These are phyloP conservation scores for Aplodontia rufa DNA, from an alignment of 2,113 vertebrate genomes.

Conservation along the genomic window DNA sequence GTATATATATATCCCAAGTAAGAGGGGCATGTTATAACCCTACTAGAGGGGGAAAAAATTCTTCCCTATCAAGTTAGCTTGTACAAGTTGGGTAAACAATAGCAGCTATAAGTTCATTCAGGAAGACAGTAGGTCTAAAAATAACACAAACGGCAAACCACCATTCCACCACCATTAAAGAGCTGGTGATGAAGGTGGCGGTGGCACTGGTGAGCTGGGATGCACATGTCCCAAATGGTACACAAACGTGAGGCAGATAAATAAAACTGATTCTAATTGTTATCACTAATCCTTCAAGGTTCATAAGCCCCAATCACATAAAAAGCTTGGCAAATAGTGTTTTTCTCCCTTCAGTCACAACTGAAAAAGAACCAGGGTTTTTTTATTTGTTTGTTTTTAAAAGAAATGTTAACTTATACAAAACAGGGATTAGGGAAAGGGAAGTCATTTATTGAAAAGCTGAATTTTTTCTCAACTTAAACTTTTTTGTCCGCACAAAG, in stretches of 20 bases:
- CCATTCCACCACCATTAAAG: not conserved
- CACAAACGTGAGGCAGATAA: not conserved
- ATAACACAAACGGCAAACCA: not conserved
- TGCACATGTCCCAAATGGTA: not conserved
- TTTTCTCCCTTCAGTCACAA: not conserved
- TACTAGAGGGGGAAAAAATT: not conserved
- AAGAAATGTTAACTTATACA: not conserved
- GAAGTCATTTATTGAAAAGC: constrained; percentile 2
- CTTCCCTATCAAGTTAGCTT: not conserved
- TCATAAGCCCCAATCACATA: not conserved
- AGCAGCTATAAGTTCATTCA: not conserved
- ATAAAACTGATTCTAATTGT: not conserved
- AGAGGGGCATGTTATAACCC: not conserved
- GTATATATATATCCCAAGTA: not conserved
- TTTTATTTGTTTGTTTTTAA: not conserved
- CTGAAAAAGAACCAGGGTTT: not conserved
- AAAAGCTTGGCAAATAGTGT: not conserved
- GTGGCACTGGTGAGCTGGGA: not conserved
- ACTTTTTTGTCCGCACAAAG: not conserved
- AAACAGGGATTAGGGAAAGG: not conserved
- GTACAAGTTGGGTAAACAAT: not conserved
- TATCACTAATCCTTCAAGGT: constrained; percentile 15
- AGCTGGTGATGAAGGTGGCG: not conserved
- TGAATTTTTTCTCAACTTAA: not conserved
- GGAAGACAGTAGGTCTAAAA: not conserved